Percentiles rank a stretch among this genome's conserved stretches.
phyloP scores from a whole-genome alignment of 2,888 invertebrate species.

The Lottia scabra region DNA sequence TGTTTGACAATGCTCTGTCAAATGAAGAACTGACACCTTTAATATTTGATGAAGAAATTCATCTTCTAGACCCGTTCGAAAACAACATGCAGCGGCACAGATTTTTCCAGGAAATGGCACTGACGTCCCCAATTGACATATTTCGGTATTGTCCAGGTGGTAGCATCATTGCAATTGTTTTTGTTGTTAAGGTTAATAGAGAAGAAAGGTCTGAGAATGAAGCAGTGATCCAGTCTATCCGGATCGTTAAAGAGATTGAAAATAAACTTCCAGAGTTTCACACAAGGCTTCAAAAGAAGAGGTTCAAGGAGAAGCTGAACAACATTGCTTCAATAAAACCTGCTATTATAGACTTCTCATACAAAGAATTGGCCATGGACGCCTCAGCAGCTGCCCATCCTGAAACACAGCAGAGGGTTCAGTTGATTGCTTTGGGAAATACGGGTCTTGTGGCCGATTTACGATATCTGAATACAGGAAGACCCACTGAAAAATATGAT shows the following conservation, averaged over 20 bases:
- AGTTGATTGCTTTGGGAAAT: background rate
- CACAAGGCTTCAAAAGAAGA: background rate
- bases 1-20: background rate
- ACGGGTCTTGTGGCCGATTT: background rate
- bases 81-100: background rate
- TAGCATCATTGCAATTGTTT: background rate
- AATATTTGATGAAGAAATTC: background rate
- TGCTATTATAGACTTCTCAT: background rate
- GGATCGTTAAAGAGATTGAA: too few relatives aligned
- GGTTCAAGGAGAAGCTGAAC: background rate
- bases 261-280: background rate
- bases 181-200: background rate
- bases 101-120: background rate
- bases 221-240: background rate
- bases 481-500: background rate
- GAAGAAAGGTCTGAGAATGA: background rate
- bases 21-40: background rate
- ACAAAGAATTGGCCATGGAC: conserved; percentile 6
- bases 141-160: background rate
- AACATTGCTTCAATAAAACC: background rate
- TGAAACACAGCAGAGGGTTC: background rate
- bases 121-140: background rate
- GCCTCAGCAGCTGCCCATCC: background rate
- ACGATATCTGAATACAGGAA: background rate
- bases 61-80: background rate